These are phyloP conservation scores for Dendrolimus houi DNA, from an alignment of 2,888 invertebrate genomes.

Conservation along the genomic window DNA sequence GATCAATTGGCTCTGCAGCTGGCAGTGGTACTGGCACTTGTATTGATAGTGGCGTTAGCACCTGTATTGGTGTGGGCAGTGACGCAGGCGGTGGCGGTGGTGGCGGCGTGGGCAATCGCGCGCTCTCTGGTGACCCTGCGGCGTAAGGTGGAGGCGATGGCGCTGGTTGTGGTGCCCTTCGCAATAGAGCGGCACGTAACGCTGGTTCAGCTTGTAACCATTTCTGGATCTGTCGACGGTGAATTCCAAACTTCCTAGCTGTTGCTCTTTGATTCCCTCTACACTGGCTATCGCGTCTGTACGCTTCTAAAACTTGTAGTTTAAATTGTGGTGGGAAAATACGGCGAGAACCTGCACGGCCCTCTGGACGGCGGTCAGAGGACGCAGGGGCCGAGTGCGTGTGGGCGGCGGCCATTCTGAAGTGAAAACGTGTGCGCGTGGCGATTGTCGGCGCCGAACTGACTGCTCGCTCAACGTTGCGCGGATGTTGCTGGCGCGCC, in stretches of 20 bases:
- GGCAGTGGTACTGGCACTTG: conserved; percentile 36
- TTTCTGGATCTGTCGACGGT: conserved; percentile 93
- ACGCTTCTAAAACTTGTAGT: conserved; percentile 91
- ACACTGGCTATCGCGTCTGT: conserved; percentile 89
- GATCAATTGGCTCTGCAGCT: conserved; percentile 49
- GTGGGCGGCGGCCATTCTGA: conserved; percentile 65
- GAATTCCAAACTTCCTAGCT: conserved; percentile 92
- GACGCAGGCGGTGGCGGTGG: conserved; percentile 25
- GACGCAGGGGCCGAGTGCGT: conserved; percentile 64
- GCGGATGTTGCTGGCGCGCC: conserved; percentile 70
- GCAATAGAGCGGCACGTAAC: conserved; percentile 82
- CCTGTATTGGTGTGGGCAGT: conserved; percentile 29
- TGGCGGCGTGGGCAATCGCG: conserved; percentile 61
- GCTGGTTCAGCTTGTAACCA: conserved; percentile 92
- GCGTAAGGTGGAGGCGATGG: conserved; percentile 66
- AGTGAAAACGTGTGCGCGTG: conserved; percentile 56
- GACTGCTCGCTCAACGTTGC: conserved; percentile 62
- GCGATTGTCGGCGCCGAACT: conserved; percentile 71
- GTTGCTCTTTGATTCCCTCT: conserved; percentile 93
- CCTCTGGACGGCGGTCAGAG: conserved; percentile 68
- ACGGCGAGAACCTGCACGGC: conserved; percentile 86
- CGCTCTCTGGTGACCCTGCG: conserved; percentile 61
- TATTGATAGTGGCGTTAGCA: conserved; percentile 26
- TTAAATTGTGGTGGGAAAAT: conserved; percentile 94
- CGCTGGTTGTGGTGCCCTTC: conserved; percentile 65